These are phyloP conservation scores for Oxyteleia sp. DNA, from an alignment of 2,888 invertebrate genomes.

Conservation along the genomic window DNA sequence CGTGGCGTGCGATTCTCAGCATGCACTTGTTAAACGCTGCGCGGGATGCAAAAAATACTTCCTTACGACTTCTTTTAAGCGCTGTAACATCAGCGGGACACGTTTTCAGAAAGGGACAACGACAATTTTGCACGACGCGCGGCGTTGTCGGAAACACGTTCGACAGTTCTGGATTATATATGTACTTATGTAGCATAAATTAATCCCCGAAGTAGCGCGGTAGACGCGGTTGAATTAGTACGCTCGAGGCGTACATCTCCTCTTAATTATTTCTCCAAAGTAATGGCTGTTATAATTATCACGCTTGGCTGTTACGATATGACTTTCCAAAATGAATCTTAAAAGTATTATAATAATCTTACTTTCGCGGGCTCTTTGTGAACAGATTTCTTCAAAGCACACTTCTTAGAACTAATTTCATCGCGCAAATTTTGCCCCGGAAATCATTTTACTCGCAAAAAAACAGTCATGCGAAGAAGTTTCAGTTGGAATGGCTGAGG, in stretches of 20 bases:
- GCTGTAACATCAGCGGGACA: conserved; percentile 38
- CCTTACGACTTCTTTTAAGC: conserved; percentile 32
- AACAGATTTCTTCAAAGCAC: conserved; percentile 14
- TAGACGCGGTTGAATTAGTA: conserved; percentile 64
- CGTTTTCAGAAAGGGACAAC: conserved; percentile 33
- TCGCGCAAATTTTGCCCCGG: not conserved
- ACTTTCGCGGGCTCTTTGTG: conserved; percentile 19
- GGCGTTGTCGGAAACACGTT: conserved; percentile 54
- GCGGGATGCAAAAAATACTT: conserved; percentile 29
- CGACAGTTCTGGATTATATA: conserved; percentile 62
- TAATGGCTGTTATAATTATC: conserved; percentile 70
- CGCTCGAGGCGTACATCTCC: conserved; percentile 57
- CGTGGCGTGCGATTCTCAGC: conserved; percentile 47
- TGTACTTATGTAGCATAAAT: conserved; percentile 65
- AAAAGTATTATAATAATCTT: conserved; percentile 49
- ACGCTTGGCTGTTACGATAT: conserved; percentile 51
- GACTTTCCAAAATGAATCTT: conserved; percentile 46
- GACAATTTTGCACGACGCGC: conserved; percentile 27
- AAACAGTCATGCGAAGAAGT: too few relatives aligned
- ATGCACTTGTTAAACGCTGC: conserved; percentile 39
- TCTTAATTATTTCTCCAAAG: conserved; percentile 69
- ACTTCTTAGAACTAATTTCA: conserved; percentile 1
- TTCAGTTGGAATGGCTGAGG: too few relatives aligned
- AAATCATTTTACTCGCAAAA: too few relatives aligned
- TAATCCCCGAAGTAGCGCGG: conserved; percentile 60